phyloP scores from a whole-genome alignment of 35 echinoderm and acorn worm species.

The Anneissia japonica region DNA sequence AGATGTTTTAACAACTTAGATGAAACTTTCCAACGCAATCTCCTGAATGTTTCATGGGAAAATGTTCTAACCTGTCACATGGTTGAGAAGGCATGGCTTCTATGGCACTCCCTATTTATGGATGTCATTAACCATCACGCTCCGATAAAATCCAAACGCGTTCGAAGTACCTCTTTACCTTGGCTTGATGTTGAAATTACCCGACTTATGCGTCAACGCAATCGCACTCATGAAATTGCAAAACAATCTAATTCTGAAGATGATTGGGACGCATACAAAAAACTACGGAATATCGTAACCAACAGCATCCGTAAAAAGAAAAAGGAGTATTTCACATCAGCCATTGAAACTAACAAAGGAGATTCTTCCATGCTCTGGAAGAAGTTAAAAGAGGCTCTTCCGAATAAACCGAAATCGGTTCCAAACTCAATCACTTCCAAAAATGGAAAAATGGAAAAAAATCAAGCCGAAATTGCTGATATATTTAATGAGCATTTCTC shows the following conservation, averaged over 20 bases:
- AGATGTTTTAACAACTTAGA: neutral
- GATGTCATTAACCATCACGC: neutral
- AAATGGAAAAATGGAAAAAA: neutral
- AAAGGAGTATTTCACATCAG: neutral
- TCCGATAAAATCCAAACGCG: neutral
- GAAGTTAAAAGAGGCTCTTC: slow-evolving; percentile 9
- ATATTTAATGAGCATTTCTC: slow-evolving; percentile 17
- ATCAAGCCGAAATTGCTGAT: slow-evolving; percentile 8
- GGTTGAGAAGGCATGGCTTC: neutral
- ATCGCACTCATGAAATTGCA: too few relatives aligned
- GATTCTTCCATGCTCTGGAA: slow-evolving; percentile 9
- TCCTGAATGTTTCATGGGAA: neutral
- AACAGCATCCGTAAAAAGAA: neutral
- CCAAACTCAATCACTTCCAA: neutral
- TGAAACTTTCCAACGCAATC: neutral
- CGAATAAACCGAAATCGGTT: neutral
- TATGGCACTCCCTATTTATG: neutral
- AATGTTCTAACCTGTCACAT: neutral
- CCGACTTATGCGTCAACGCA: too few relatives aligned
- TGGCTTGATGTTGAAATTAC: neutral
- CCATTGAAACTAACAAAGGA: slow-evolving; percentile 19
- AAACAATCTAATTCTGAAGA: too few relatives aligned
- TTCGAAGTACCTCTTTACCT: neutral
- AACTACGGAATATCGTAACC: neutral
- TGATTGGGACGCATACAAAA: too few relatives aligned